Evolutionary conservation across 2,888 invertebrate species (phyloP).

Genomic region (Lepidonotus clava): DNA sequence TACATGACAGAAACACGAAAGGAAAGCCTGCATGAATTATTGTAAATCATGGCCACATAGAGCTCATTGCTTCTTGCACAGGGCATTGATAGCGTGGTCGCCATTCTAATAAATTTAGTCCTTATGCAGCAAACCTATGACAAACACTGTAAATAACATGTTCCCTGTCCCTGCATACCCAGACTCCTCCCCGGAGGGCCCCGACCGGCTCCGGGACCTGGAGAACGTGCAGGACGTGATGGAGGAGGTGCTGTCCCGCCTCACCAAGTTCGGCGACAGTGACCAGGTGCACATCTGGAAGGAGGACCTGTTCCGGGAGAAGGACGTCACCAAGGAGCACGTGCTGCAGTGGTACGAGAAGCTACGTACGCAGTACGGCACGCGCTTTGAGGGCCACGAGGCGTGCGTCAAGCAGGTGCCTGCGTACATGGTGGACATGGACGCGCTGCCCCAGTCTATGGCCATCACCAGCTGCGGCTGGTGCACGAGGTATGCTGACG

Average conservation of each 20-base stretch:
- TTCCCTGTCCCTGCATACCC: background rate
- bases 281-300: conserved; percentile 40
- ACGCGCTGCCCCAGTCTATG: conserved; percentile 55
- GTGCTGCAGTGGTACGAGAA: conserved; percentile 29
- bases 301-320: conserved; percentile 44
- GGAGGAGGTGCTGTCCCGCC: conserved; percentile 33
- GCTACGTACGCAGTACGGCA: conserved; percentile 58
- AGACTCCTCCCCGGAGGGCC: background rate
- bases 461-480: conserved; percentile 57
- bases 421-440: conserved; percentile 56
- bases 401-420: conserved; percentile 61
- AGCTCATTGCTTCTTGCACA: no score
- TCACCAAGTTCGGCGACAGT: conserved; percentile 31
- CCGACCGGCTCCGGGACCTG: conserved; percentile 3
- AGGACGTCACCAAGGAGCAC: conserved; percentile 44
- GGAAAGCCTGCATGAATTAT: no score
- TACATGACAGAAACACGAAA: no score
- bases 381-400: conserved; percentile 59
- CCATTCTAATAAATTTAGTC: no score
- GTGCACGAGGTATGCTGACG: conserved; percentile 57
- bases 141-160: no score
- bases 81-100: no score
- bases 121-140: no score
- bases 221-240: conserved; percentile 43
- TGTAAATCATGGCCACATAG: no score